These are phyloP conservation scores for Amyelois transitella DNA, from an alignment of 1,140 invertebrate genomes.

Conservation along the genomic window DNA sequence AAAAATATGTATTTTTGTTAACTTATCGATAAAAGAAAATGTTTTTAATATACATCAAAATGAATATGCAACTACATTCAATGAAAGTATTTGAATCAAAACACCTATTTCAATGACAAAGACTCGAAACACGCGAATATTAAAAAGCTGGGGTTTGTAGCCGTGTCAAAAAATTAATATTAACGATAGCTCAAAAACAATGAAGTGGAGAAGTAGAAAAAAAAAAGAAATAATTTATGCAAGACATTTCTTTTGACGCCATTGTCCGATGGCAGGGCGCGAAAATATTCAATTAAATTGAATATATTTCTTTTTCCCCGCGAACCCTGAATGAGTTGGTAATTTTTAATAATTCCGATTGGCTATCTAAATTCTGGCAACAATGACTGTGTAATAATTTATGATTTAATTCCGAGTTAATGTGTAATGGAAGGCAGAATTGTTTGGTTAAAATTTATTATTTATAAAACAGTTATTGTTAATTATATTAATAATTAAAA, in stretches of 20 bases:
- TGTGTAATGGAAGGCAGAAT: background rate
- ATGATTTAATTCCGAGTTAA: background rate
- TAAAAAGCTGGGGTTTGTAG: conserved; percentile 23
- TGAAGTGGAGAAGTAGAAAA: conserved; percentile 20
- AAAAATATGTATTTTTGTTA: background rate
- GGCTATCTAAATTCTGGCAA: conserved; percentile 2
- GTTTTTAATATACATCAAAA: background rate
- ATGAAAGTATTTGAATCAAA: conserved; percentile 1
- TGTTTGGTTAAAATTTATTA: background rate
- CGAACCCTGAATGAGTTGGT: conserved; percentile 2
- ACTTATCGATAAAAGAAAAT: background rate
- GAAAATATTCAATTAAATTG: conserved; percentile 18
- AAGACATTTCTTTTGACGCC: conserved; percentile 18
- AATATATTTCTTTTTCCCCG: conserved; percentile 9
- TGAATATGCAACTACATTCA: background rate
- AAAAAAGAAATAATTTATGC: conserved; percentile 27
- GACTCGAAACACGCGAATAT: conserved; percentile 17
- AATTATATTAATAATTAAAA: too few relatives aligned
- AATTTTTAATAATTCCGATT: conserved; percentile 5
- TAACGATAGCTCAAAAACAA: conserved; percentile 26
- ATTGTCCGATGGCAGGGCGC: conserved; percentile 11
- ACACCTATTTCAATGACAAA: conserved; percentile 26
- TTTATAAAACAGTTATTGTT: background rate
- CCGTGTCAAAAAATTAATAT: conserved; percentile 29
- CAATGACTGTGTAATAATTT: background rate